These are phyloP conservation scores for Tribolium castaneum DNA, from an alignment of 1,140 invertebrate species.

Conservation along the genomic window DNA sequence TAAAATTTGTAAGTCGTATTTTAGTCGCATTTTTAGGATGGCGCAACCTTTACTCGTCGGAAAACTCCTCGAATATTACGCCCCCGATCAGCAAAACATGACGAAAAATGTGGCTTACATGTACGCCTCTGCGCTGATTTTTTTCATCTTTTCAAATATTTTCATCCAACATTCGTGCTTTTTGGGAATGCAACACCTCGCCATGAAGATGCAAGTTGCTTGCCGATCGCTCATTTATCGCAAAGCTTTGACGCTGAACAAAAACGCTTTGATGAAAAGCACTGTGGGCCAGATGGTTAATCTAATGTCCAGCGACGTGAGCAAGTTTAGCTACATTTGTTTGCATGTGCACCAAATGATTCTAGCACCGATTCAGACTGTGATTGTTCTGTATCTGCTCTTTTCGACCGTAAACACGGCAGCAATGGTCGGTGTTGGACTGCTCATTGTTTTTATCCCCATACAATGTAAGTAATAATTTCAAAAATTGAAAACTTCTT, in stretches of 20 bases:
- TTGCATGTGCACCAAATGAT: constrained; percentile 82
- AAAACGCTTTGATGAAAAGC: constrained; percentile 77
- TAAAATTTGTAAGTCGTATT: too few relatives aligned
- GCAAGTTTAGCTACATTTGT: constrained; percentile 75
- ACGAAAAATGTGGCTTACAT: constrained; percentile 70
- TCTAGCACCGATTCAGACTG: constrained; percentile 80
- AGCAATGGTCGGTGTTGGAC: constrained; percentile 79
- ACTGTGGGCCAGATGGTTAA: constrained; percentile 89
- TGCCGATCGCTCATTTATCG: neutral
- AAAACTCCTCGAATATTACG: constrained; percentile 48
- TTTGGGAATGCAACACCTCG: constrained; percentile 74
- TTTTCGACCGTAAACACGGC: constrained; percentile 78
- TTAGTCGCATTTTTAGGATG: constrained; percentile 26
- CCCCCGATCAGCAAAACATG: constrained; percentile 36
- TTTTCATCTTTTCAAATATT: constrained; percentile 72
- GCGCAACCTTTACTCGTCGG: constrained; percentile 44
- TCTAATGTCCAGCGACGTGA: constrained; percentile 87
- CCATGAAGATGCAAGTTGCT: constrained; percentile 42
- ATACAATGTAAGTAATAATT: constrained; percentile 73
- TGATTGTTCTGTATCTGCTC: constrained; percentile 79
- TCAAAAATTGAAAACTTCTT: constrained; percentile 45
- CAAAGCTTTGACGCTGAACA: constrained; percentile 66
- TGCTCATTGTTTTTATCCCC: constrained; percentile 84
- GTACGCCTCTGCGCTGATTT: constrained; percentile 76
- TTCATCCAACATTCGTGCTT: constrained; percentile 83